Evolutionary conservation across 2,888 invertebrate genomes (phyloP).

Genomic region (Nysson spinosus): DNA sequence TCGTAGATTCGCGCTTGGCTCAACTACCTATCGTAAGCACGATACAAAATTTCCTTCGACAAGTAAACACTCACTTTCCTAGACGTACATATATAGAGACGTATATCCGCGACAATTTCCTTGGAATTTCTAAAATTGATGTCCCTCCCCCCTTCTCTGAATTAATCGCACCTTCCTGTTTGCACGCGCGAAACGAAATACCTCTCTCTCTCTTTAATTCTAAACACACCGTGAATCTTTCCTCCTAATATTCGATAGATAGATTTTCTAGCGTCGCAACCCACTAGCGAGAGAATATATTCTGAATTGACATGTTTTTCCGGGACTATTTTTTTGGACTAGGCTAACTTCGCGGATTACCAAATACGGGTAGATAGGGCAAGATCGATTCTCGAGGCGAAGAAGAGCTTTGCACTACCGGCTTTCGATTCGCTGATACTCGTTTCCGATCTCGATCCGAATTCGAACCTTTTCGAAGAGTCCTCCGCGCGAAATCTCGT

Average conservation of each 20-base stretch:
- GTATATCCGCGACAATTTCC: too few relatives aligned
- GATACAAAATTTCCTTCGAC: constrained; percentile 8
- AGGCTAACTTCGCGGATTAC: not conserved
- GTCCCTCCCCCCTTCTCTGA: not conserved
- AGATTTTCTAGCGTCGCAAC: not conserved
- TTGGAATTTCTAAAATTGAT: too few relatives aligned
- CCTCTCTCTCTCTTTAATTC: not conserved
- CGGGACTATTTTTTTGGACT: constrained; percentile 8
- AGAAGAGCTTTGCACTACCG: too few relatives aligned
- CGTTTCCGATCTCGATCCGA: too few relatives aligned
- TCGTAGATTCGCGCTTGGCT: not conserved
- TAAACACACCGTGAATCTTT: not conserved
- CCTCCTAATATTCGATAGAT: constrained; percentile 14
- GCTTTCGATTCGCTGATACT: too few relatives aligned
- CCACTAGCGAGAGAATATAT: constrained; percentile 6
- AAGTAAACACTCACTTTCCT: constrained; percentile 1
- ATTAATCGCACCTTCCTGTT: not conserved
- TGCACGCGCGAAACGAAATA: not conserved
- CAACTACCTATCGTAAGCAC: not conserved
- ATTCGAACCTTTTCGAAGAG: too few relatives aligned
- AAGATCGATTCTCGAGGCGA: too few relatives aligned
- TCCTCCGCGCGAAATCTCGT: too few relatives aligned
- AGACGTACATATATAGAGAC: not conserved
- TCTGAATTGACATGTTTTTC: constrained; percentile 25
- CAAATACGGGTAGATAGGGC: too few relatives aligned